Evolutionary conservation across 1,140 invertebrate genomes (phyloP).

Genomic region (Bombus pyrosoma): DNA sequence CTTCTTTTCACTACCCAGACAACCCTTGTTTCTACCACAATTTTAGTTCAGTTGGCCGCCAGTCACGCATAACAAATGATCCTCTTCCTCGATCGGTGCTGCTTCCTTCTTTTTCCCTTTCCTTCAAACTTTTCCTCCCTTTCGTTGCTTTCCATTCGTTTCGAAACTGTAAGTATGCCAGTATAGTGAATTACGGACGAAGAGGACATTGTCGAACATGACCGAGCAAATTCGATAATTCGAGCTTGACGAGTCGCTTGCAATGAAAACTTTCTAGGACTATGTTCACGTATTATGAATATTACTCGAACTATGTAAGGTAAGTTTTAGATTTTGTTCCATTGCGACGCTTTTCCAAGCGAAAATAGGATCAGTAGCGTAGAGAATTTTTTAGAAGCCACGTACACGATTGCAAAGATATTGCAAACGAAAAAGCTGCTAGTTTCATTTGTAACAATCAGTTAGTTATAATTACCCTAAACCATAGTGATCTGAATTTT

Average conservation of each 20-base stretch:
- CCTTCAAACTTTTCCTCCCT: neutral
- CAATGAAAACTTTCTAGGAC: too few relatives aligned
- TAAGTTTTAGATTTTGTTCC: too few relatives aligned
- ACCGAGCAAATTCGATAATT: neutral
- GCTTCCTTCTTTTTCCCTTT: neutral
- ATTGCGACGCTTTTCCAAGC: too few relatives aligned
- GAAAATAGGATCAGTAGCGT: too few relatives aligned
- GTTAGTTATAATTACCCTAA: too few relatives aligned
- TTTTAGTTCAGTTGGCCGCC: constrained; percentile 66
- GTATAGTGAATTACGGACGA: constrained; percentile 1
- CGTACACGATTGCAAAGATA: too few relatives aligned
- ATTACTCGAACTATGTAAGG: too few relatives aligned
- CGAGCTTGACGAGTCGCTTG: neutral
- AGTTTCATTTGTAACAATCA: too few relatives aligned
- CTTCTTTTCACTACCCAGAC: constrained; percentile 48
- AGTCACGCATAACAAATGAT: constrained; percentile 69
- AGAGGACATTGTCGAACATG: neutral
- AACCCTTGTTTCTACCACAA: constrained; percentile 66
- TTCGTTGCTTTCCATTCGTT: neutral
- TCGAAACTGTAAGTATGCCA: neutral
- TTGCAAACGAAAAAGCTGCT: too few relatives aligned
- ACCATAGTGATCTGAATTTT: too few relatives aligned
- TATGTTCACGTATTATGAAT: too few relatives aligned
- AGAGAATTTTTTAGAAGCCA: too few relatives aligned
- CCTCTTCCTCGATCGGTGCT: constrained; percentile 6